Evolutionary conservation across 2,113 vertebrate species (phyloP), one percentile per base, ranked within the genome.

Genomic region (Tetrao urogallus): DNA sequence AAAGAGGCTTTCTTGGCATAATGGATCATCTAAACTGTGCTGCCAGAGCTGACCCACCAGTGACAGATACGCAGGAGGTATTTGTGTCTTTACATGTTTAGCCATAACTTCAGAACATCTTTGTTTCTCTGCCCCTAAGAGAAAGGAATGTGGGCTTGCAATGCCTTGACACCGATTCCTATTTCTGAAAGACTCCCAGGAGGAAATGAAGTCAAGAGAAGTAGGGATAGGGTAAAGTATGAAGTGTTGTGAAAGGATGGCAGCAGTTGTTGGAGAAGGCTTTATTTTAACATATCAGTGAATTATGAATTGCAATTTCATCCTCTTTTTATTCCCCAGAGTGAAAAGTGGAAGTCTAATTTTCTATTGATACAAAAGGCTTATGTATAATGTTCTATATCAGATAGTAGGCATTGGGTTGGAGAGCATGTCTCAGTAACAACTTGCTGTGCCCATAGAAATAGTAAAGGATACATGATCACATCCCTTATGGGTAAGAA

Each of bases 1-100:
- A 83, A 95, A 90, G 40, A 80, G 19, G 10, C 36, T 89, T 86
- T 86, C 43, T 80, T 95, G 90, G 75, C 75, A n/a, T 76, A 30
- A 66, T 15, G 42, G 54, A 71, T 88, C 12, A 18, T 66, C 43
- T 64, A 36, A 12, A 43, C 3, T 73, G 5, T 50, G 54, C 72
- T 93, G 58, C 63, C 72, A 61, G 82, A 72, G 38, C 69, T 83
- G 56, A 83, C 60, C 17, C 8, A 14, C 24, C 20, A n/a, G 83
- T 63, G 86, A 58, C 64, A 86, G 79, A 73, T 74, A 52, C 0
- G 0, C 50, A 42, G 65, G 80, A 80, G 50, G 38, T 58, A 57
- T 79, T 93, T 75, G 58, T 81, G 57, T 58, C 67, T 86, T 80
- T 65, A 34, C 12, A 2, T 43, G 28, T 65, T 87, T 43, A 90